Base-by-base conservation (phyloP, 2,888 invertebrate species). In the Cantharis lateralis region DNA sequence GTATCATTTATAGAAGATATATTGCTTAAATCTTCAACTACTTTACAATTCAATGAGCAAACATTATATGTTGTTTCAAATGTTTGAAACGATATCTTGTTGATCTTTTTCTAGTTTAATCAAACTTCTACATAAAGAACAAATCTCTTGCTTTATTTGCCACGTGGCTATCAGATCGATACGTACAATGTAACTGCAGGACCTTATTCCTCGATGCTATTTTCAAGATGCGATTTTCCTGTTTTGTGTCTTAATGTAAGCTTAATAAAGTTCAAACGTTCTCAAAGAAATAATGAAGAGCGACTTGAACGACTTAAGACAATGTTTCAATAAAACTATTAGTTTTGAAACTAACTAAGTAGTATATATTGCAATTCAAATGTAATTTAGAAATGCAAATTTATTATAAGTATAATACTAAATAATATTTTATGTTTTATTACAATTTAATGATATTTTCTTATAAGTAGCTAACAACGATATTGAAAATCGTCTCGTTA, bases 131-230 rank as follows among this genome's bases (percentile, higher is more conserved):
- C 62, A 74, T 63, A 62, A 74, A 70, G 70, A 71, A 73, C 68
- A 24, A 75, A 61, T 72, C 71, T 74, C 74, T 75, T 74, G 72
- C 78, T 78, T 75, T 75, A 72, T 75, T 66, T 68, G 75, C 78
- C 78, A 78, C 78, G 75, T 74, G 78, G 72, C 72, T 26, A 24
- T n/a, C 32, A 71, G 76, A 78, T 78, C 78, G 70, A 78, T 78
- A 78, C 62, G 68, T 66, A 76, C 72, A 76, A 76, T 76, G 73
- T 64, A 70, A 73, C 24, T 76, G 68, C 76, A 76, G 32, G 68
- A 68, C 76, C 72, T 72, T 76, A 78, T 75, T 78, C 72, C 78
- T 75, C 72, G 70, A 71, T 75, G 70, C 73, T 72, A 70, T 72
- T 72, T 72, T 26, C 15, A 64, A 69, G 71, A 78, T 72, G 78